A percentile compares a stretch with the other conserved stretches of the same genome.
Evolutionary conservation across 2,797 vertebrate species (phyloP).

Genomic region (Simalia tracyae): DNA sequence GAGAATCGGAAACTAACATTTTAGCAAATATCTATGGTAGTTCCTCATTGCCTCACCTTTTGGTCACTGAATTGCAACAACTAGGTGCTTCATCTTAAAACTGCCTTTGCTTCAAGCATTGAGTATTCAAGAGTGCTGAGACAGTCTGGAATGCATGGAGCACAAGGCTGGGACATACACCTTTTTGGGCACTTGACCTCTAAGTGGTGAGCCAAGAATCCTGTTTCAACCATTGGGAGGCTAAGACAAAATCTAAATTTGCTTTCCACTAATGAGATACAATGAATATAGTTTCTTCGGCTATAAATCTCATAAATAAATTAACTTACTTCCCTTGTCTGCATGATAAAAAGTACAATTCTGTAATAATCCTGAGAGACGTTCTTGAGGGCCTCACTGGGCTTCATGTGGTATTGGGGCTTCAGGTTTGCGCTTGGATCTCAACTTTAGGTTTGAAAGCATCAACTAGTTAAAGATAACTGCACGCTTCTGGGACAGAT

Average conservation of each 20-base stretch:
- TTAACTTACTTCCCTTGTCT: not conserved
- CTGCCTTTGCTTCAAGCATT: conserved; percentile 59
- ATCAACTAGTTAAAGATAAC: not conserved
- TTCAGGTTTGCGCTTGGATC: not conserved
- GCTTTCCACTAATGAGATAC: not conserved
- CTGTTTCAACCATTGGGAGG: not conserved
- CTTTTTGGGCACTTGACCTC: not conserved
- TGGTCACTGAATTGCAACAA: not conserved
- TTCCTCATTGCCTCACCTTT: not conserved
- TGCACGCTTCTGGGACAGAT: not conserved
- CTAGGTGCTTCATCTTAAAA: conserved; percentile 28
- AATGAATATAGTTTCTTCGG: not conserved
- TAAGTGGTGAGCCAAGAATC: not conserved
- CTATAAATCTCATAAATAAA: not conserved
- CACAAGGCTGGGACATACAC: conserved; percentile 13
- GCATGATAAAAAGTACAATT: not conserved
- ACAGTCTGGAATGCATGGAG: conserved; percentile 16
- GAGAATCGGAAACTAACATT: not conserved
- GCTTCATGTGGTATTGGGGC: not conserved
- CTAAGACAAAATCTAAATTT: not conserved
- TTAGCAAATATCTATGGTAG: not conserved
- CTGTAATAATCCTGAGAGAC: not conserved
- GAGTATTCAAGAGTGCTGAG: conserved; percentile 53
- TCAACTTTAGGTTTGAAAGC: not conserved
- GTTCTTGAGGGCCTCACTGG: not conserved